These are phyloP conservation scores for Buphagus erythrorhynchus DNA, from an alignment of 2,797 vertebrate species.

Conservation along the genomic window DNA sequence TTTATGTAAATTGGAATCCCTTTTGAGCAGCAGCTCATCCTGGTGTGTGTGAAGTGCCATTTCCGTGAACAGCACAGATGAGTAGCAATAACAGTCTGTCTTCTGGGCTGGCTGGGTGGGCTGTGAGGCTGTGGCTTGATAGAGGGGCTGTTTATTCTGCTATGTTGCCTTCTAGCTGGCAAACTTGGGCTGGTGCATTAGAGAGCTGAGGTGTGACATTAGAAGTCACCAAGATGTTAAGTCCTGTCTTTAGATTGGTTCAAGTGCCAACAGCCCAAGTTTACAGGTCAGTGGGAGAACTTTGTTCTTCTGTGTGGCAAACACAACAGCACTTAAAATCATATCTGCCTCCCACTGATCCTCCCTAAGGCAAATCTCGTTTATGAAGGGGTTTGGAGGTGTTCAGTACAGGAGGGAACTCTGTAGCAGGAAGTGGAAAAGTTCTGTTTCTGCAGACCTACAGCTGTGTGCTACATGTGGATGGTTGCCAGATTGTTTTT, in stretches of 20 bases:
- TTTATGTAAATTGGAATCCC: conserved; percentile 41
- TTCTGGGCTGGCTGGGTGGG: conserved; percentile 15
- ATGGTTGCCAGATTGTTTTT: background rate
- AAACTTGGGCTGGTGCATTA: background rate
- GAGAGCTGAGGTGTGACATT: background rate
- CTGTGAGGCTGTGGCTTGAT: background rate
- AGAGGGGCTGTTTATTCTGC: background rate
- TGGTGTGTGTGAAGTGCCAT: conserved; percentile 17
- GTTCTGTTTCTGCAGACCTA: background rate
- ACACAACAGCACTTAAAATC: background rate
- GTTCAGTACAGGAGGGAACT: background rate
- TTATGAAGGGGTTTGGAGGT: background rate
- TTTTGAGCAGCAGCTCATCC: conserved; percentile 35
- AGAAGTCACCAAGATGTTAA: background rate
- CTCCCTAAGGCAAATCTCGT: background rate
- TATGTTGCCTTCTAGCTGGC: background rate
- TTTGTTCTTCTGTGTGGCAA: background rate
- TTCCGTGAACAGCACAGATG: background rate
- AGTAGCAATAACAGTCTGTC: background rate
- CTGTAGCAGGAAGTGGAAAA: background rate
- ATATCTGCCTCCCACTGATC: background rate
- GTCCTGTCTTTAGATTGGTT: background rate
- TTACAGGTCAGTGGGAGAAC: background rate
- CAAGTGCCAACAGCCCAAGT: background rate
- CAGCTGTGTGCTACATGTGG: background rate